Conservation (phyloP, 2,113 vertebrate species). For the Odocoileus virginianus region DNA sequence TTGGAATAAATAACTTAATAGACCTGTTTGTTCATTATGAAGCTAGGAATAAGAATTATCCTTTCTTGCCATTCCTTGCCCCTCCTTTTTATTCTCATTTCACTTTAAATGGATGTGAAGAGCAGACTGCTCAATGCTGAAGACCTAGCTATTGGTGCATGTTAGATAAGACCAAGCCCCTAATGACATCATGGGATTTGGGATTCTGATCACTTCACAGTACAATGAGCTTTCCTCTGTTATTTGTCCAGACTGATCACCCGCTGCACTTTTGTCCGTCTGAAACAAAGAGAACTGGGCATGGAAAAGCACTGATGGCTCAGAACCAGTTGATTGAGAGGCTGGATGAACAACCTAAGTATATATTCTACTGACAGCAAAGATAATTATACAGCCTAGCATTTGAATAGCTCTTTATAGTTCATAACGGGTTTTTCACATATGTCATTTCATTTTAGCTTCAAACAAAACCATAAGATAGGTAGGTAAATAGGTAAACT, state of each 20-base stretch:
- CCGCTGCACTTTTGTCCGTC: constrained; percentile 13
- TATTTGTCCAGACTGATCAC: constrained; percentile 16
- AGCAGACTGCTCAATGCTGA: not conserved
- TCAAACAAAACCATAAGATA: not conserved
- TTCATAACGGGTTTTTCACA: not conserved
- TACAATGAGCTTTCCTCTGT: constrained; percentile 6
- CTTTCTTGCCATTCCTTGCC: not conserved
- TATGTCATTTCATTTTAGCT: constrained; percentile 11
- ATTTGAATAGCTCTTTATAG: not conserved
- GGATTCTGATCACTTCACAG: not conserved
- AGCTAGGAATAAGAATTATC: not conserved
- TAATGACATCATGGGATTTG: not conserved
- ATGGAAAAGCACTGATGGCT: not conserved
- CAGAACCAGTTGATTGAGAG: not conserved
- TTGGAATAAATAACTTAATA: not conserved
- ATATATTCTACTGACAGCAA: not conserved
- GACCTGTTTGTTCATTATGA: not conserved
- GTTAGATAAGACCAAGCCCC: not conserved
- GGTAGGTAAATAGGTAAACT: not conserved
- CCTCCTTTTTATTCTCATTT: not conserved
- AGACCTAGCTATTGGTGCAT: not conserved
- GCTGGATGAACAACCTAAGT: not conserved
- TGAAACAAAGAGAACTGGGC: constrained; percentile 23
- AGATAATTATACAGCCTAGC: not conserved
- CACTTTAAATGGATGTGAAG: not conserved